Conservation (phyloP, 2,888 invertebrate genomes). For the Coleophora deauratella region DNA sequence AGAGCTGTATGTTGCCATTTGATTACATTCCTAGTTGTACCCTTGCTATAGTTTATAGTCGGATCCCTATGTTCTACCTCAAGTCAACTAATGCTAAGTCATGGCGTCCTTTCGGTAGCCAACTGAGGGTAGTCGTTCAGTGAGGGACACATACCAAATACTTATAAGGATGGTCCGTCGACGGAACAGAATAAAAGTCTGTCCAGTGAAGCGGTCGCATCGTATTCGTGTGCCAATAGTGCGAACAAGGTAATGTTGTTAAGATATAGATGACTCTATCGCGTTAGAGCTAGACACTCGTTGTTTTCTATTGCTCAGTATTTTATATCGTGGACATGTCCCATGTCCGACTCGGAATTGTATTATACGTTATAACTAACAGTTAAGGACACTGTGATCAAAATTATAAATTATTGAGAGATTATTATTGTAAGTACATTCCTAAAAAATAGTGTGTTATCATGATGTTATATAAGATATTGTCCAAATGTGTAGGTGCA, state of each 20-base stretch:
- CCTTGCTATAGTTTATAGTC: conserved; percentile 60
- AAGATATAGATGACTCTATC: conserved; percentile 62
- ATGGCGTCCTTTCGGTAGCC: conserved; percentile 46
- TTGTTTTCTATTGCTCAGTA: conserved; percentile 72
- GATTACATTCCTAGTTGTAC: conserved; percentile 69
- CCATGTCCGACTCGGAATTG: conserved; percentile 61
- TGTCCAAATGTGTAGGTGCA: conserved; percentile 37
- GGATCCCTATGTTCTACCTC: conserved; percentile 69
- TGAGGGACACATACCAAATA: conserved; percentile 52
- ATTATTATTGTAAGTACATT: conserved; percentile 72
- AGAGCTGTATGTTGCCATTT: conserved; percentile 66
- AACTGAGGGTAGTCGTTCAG: conserved; percentile 19
- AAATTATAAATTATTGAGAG: conserved; percentile 75
- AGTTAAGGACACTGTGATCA: conserved; percentile 73
- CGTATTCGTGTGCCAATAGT: conserved; percentile 64
- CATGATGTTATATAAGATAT: conserved; percentile 58
- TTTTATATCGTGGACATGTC: conserved; percentile 60
- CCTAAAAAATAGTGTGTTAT: conserved; percentile 66
- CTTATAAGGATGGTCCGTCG: conserved; percentile 30
- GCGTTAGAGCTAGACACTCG: conserved; percentile 58
- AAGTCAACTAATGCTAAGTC: conserved; percentile 65
- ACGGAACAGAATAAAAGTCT: too few species aligned
- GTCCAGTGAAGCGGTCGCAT: conserved; percentile 30
- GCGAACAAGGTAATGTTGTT: conserved; percentile 66
- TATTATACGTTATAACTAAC: conserved; percentile 70